These are phyloP conservation scores for Oscheius onirici DNA, from an alignment of 2,888 invertebrate genomes.

Conservation along the genomic window DNA sequence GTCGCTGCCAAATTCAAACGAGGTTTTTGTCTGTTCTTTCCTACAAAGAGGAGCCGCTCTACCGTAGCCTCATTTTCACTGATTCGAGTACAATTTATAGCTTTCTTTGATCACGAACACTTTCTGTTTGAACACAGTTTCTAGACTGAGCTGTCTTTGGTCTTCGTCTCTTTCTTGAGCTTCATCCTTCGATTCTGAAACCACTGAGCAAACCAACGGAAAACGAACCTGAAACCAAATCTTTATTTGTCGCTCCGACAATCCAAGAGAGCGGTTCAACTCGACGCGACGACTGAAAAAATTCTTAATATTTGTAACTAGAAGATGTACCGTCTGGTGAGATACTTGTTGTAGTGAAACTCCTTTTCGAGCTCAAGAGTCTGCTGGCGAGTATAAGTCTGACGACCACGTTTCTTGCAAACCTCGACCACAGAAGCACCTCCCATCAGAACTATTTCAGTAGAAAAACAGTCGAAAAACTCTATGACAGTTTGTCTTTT, in stretches of 20 bases:
- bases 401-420: conserved; percentile 58
- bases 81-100: conserved; percentile 2
- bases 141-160: neutral
- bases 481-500: too few species aligned
- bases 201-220: neutral
- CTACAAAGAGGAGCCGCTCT: conserved; percentile 8
- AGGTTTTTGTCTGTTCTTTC: conserved; percentile 31
- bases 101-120: neutral
- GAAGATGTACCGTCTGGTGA: conserved; percentile 48
- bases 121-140: neutral
- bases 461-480: too few species aligned
- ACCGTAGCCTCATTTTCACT: neutral
- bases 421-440: conserved; percentile 22
- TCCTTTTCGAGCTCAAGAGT: conserved; percentile 66
- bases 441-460: conserved; percentile 23
- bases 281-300: conserved; percentile 32
- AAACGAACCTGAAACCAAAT: conserved; percentile 22
- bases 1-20: conserved; percentile 30
- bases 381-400: conserved; percentile 63
- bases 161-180: conserved; percentile 33
- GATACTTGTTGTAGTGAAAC: conserved; percentile 63
- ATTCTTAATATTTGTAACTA: neutral
- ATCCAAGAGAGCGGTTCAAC: conserved; percentile 32
- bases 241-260: conserved; percentile 37
- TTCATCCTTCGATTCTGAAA: conserved; percentile 39